Evolutionary conservation across 2,797 vertebrate species (phyloP).

Genomic region (Otolemur crassicaudatus): DNA sequence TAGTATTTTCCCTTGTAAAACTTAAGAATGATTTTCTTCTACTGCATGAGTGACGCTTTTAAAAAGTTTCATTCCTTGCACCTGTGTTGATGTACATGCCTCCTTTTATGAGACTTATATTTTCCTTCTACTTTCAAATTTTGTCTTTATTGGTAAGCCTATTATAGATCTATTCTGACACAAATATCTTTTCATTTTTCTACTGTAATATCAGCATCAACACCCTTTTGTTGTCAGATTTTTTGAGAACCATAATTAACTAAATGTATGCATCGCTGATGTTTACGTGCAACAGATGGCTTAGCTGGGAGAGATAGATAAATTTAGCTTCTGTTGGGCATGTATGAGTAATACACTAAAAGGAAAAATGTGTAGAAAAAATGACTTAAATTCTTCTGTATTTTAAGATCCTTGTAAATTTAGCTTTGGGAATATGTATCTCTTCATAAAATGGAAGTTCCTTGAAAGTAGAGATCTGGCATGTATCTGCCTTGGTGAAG

Average conservation of each 20-base stretch:
- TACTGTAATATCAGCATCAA: slow-evolving; percentile 56
- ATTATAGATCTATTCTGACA: slow-evolving; percentile 37
- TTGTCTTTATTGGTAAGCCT: slow-evolving; percentile 43
- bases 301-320: slow-evolving; percentile 69
- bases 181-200: slow-evolving; percentile 64
- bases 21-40: slow-evolving; percentile 34
- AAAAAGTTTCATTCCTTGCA: slow-evolving; percentile 24
- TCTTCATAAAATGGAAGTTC: slow-evolving; percentile 63
- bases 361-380: slow-evolving; percentile 68
- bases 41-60: slow-evolving; percentile 15
- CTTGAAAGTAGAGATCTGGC: slow-evolving; percentile 58
- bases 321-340: slow-evolving; percentile 74
- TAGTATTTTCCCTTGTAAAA: slow-evolving; percentile 39
- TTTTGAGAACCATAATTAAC: slow-evolving; percentile 77
- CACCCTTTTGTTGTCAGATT: slow-evolving; percentile 55
- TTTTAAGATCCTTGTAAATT: slow-evolving; percentile 64
- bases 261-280: slow-evolving; percentile 65
- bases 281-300: slow-evolving; percentile 82
- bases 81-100: slow-evolving; percentile 3
- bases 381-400: slow-evolving; percentile 59
- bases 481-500: slow-evolving; percentile 1
- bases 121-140: slow-evolving; percentile 45
- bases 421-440: slow-evolving; percentile 36
- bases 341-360: slow-evolving; percentile 75
- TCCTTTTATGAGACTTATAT: slow-evolving; percentile 33